Conservation (phyloP, 2,888 invertebrate genomes). For the Flexamia atlantica region DNA sequence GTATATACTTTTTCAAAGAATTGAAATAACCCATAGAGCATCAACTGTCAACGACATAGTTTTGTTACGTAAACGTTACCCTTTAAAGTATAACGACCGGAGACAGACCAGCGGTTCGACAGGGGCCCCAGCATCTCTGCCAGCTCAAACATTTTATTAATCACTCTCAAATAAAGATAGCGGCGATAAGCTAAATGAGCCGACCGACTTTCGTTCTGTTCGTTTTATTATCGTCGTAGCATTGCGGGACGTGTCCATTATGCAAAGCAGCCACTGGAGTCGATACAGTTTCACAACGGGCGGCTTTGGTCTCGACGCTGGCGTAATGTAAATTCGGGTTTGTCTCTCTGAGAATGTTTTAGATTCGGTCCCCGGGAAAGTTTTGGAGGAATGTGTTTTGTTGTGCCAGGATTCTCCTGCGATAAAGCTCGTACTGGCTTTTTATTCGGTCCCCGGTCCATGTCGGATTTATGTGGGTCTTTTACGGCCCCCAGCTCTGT, state of each 20-base stretch:
- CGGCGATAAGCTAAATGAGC: neutral
- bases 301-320: neutral
- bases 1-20: too few relatives aligned
- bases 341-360: neutral
- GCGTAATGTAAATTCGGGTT: slow-evolving; percentile 10
- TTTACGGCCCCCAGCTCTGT: neutral
- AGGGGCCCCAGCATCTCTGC: neutral
- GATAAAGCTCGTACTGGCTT: slow-evolving; percentile 20
- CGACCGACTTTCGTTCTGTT: slow-evolving; percentile 15
- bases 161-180: neutral
- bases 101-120: slow-evolving; percentile 5
- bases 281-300: slow-evolving; percentile 22
- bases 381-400: neutral
- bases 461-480: neutral
- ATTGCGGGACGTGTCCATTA: slow-evolving; percentile 1
- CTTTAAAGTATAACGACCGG: neutral
- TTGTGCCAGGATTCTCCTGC: slow-evolving; percentile 17
- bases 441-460: slow-evolving; percentile 3
- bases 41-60: too few relatives aligned
- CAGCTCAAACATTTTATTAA: slow-evolving; percentile 5
- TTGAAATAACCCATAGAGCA: too few relatives aligned
- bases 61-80: too few relatives aligned
- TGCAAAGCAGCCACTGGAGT: neutral
- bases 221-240: slow-evolving; percentile 18
- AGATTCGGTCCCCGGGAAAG: neutral